Evolutionary conservation across 2,888 invertebrate genomes (phyloP).

Genomic region (Meliscaeva auricollis): DNA sequence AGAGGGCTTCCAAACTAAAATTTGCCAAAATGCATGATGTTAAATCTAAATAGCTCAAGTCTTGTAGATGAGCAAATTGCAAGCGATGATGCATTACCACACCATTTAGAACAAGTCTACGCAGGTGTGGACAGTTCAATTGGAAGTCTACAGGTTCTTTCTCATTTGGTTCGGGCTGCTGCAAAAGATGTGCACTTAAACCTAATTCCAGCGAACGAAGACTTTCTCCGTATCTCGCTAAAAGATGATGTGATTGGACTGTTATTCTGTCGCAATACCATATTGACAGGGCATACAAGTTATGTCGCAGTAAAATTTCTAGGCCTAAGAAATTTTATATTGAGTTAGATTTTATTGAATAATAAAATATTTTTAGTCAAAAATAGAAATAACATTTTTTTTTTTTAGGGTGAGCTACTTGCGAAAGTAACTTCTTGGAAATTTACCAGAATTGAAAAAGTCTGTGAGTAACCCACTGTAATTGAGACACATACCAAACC

Average conservation of each 20-base stretch:
- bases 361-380: no score
- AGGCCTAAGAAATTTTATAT: slow-evolving; percentile 82
- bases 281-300: slow-evolving; percentile 90
- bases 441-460: no score
- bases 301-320: slow-evolving; percentile 89
- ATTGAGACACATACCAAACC: no score
- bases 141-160: slow-evolving; percentile 87
- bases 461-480: no score
- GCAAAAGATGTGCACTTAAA: slow-evolving; percentile 87
- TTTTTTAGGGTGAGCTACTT: no score
- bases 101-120: slow-evolving; percentile 82
- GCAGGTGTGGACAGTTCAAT: slow-evolving; percentile 83
- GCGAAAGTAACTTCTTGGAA: no score
- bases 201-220: slow-evolving; percentile 90
- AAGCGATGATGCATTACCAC: slow-evolving; percentile 83
- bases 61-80: slow-evolving; percentile 81
- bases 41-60: slow-evolving; percentile 82
- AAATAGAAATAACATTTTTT: no score
- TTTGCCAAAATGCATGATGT: slow-evolving; percentile 83
- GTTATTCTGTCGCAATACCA: slow-evolving; percentile 90
- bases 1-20: slow-evolving; percentile 84
- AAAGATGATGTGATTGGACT: slow-evolving; percentile 86
- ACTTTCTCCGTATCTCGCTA: slow-evolving; percentile 89
- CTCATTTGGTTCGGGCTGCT: slow-evolving; percentile 84
- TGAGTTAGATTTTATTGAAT: neutral